A percentile compares a stretch with the other conserved stretches of the same genome.
Evolutionary conservation across 2,797 vertebrate genomes (phyloP).

Genomic region (Gadopsis bispinosus): DNA sequence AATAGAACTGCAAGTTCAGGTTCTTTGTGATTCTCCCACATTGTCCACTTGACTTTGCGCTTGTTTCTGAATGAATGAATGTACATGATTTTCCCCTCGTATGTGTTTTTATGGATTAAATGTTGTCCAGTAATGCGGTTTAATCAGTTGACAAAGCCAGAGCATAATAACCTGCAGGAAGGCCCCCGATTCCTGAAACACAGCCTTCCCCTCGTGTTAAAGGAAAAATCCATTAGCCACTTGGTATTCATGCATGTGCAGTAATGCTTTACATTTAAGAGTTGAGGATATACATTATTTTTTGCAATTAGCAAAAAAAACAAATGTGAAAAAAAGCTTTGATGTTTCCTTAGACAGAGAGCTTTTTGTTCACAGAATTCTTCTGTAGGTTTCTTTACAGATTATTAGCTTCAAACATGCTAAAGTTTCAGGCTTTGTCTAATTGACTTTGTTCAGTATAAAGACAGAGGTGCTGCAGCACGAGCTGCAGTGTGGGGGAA

Average conservation of each 20-base stretch:
- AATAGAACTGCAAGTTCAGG: background rate
- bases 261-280: constrained; percentile 9
- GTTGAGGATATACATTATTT: constrained; percentile 6
- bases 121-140: too few relatives aligned
- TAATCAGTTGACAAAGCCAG: background rate
- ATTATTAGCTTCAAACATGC: background rate
- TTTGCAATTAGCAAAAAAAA: constrained; percentile 2
- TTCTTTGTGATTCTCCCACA: background rate
- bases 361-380: constrained; percentile 6
- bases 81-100: background rate
- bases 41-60: background rate
- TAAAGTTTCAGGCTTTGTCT: background rate
- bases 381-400: background rate
- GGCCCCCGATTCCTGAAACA: constrained; percentile 8
- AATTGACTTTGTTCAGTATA: constrained; percentile 10
- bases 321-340: constrained; percentile 1
- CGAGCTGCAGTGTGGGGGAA: background rate
- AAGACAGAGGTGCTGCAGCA: background rate
- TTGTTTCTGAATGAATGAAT: background rate
- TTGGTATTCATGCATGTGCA: constrained; percentile 1
- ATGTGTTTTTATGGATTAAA: background rate
- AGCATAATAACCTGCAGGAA: background rate
- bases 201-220: constrained; percentile 1
- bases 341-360: background rate
- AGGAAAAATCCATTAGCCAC: constrained; percentile 10